A percentile compares a stretch with the other conserved stretches of the same genome.
Evolutionary conservation across 2,113 vertebrate genomes (phyloP).

Genomic region (Desmodus rotundus): DNA sequence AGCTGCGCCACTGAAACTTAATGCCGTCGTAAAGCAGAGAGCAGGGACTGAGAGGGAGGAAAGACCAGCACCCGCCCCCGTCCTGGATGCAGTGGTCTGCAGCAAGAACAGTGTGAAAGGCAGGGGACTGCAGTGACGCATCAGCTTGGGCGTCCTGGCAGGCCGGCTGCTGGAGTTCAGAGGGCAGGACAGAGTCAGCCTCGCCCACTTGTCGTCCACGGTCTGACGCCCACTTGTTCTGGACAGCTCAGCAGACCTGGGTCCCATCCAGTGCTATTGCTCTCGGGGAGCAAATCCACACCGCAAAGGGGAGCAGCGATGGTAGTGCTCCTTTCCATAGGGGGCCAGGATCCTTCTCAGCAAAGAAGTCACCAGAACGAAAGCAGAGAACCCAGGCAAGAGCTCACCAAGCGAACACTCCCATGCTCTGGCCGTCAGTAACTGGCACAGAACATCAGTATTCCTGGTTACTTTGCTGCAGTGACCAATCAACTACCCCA

Average conservation of each 20-base stretch:
- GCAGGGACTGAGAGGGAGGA: background rate
- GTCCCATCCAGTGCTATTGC: background rate
- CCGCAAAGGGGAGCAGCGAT: background rate
- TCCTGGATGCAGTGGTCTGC: accelerated
- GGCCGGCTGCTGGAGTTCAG: background rate
- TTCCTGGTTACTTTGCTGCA: background rate
- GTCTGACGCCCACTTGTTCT: background rate
- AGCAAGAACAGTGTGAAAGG: background rate
- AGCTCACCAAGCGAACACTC: background rate
- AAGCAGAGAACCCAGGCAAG: background rate
- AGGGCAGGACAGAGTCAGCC: background rate
- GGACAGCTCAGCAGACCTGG: accelerated
- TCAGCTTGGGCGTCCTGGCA: accelerated
- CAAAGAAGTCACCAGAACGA: background rate
- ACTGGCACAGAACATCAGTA: background rate
- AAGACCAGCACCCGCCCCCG: too few species aligned
- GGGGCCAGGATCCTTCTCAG: background rate
- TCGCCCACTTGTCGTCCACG: too few species aligned
- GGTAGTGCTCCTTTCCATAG: background rate
- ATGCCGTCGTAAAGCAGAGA: background rate
- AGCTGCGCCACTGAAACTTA: too few species aligned
- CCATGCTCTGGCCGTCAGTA: accelerated
- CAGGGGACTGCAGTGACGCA: background rate
- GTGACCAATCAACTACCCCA: too few species aligned
- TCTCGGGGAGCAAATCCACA: background rate